Conservation (phyloP, 2,888 invertebrate genomes). For the Brenthis ino region DNA sequence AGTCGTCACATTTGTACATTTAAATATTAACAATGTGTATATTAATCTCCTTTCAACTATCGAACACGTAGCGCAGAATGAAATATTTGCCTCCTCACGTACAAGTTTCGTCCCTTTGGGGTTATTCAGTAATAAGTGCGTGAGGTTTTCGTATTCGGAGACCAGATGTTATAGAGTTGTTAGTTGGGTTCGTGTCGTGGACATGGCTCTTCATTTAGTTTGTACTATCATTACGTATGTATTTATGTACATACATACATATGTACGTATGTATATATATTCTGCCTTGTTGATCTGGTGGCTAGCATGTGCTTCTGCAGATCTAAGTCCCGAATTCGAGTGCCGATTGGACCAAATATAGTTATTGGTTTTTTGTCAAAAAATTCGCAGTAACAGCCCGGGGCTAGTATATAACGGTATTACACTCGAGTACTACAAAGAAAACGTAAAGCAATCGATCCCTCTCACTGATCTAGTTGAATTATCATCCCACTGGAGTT, state of each 20-base stretch:
- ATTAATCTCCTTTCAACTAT: conserved; percentile 24
- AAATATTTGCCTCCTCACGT: conserved; percentile 34
- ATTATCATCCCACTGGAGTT: too few relatives aligned
- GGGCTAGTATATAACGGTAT: too few relatives aligned
- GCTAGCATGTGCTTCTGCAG: too few relatives aligned
- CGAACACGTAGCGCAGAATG: conserved; percentile 31
- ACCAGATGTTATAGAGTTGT: conserved; percentile 27
- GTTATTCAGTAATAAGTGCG: conserved; percentile 33
- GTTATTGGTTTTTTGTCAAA: too few relatives aligned
- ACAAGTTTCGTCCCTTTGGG: conserved; percentile 34
- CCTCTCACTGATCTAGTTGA: too few relatives aligned
- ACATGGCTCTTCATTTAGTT: neutral
- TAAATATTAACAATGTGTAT: neutral
- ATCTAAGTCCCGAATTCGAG: too few relatives aligned
- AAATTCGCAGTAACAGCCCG: too few relatives aligned
- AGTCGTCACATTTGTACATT: too few relatives aligned
- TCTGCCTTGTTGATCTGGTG: too few relatives aligned
- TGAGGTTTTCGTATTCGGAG: conserved; percentile 28
- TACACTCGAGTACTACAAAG: too few relatives aligned
- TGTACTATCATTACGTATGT: neutral
- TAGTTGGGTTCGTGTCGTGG: conserved; percentile 13
- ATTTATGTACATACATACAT: neutral
- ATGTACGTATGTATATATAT: neutral
- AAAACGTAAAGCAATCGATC: too few relatives aligned
- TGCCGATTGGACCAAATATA: too few relatives aligned